Base-by-base conservation (phyloP, 2,797 vertebrate species). In the Crax fasciolata region DNA sequence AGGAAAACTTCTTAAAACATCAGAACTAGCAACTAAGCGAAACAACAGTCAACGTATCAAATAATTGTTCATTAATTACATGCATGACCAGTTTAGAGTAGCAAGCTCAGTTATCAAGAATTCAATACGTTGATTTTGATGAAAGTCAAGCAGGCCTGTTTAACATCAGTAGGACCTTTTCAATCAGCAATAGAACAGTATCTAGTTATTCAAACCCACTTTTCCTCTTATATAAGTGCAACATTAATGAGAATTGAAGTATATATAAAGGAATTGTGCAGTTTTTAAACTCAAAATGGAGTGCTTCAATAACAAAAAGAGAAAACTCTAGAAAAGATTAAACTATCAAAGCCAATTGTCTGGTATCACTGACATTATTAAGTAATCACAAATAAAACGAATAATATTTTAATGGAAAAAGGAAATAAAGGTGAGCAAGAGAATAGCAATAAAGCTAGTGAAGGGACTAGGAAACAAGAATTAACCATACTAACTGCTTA, bases 41-140 rank as follows among this genome's bases (percentile, higher is more conserved):
- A 94, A 78, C 51, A 84, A 28, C 8, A 73, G 21, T 39, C 54
- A 81, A 62, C 91, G 78, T 8, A 62, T 6, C 35, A 66, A 78
- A 17, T 84, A 88, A 84, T n/a, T 72, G 28, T 70, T 86, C 51
- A 65, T 78, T 92, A 62, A n/a, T 55, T 55, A n/a, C 59, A 86
- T 20, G 35, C 51, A 84, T 16, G 59, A 43, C 20, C 63, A 23
- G 51, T 62, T 90, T n/a, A 32, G 84, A 93, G n/a, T 90, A 90
- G 49, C 70, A 73, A 89, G 25, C 73, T 91, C 30, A 52, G 16
- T 91, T 90, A 77, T 74, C 41, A 84, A 49, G 30, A 80, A 67
- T 74, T 70, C 18, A 9, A 13, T 71, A 12, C 6, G 2, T 5
- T 70, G 35, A 73, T 89, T 84, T 58, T 87, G 46, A 63, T 52